phyloP scores from a whole-genome alignment of 2,888 invertebrate species.

The Belgica antarctica region DNA sequence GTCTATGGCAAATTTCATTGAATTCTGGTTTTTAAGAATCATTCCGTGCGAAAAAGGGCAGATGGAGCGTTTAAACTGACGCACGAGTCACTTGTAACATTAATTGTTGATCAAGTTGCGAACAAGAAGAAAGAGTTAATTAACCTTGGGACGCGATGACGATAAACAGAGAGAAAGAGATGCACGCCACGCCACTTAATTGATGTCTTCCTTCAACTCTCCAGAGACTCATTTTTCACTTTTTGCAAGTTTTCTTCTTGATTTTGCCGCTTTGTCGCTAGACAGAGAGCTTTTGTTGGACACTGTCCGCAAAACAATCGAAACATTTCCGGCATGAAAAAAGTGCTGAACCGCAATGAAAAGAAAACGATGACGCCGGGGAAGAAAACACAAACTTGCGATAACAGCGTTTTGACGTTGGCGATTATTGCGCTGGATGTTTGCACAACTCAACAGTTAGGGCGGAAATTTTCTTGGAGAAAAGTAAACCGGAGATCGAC shows the following conservation, averaged over 20 bases:
- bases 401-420: neutral
- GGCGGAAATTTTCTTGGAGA: neutral
- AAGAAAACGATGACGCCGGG: neutral
- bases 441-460: neutral
- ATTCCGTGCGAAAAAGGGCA: neutral
- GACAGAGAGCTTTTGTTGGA: neutral
- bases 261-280: neutral
- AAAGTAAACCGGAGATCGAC: conserved; percentile 3
- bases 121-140: conserved; percentile 3
- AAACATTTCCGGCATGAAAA: neutral
- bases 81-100: conserved; percentile 10
- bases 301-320: neutral
- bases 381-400: conserved; percentile 11
- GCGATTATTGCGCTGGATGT: neutral
- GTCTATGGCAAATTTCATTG: neutral
- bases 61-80: neutral
- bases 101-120: neutral
- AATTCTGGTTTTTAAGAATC: neutral
- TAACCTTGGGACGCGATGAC: neutral
- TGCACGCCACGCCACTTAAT: too few relatives aligned
- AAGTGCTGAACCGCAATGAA: neutral
- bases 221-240: conserved; percentile 9
- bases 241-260: too few relatives aligned
- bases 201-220: conserved; percentile 15
- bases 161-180: neutral